These are phyloP conservation scores for Xenops minutus DNA, from an alignment of 2,797 vertebrate species.

Conservation along the genomic window DNA sequence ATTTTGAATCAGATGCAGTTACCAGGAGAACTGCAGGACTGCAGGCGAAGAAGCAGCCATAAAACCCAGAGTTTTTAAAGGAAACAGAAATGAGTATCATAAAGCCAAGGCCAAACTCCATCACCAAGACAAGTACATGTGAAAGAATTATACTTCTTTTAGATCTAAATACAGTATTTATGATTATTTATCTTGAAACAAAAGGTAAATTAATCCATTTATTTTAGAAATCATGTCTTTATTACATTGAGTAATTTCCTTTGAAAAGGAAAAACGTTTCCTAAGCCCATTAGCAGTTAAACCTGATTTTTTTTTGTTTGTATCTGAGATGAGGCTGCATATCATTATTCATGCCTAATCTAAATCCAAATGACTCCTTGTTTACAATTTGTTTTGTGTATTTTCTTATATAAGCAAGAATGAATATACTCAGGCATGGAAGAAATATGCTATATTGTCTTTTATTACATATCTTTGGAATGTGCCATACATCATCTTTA, in stretches of 20 bases:
- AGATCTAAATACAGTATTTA: constrained; percentile 34
- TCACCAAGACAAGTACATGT: neutral
- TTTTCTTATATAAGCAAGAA: constrained; percentile 72
- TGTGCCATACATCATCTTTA: constrained; percentile 63
- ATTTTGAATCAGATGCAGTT: neutral
- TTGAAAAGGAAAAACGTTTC: constrained; percentile 59
- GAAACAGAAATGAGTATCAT: neutral
- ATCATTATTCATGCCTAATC: constrained; percentile 64
- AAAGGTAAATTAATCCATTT: constrained; percentile 62
- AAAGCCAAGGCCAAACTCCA: neutral
- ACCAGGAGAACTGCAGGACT: neutral
- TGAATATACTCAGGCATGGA: constrained; percentile 64
- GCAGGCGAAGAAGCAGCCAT: neutral
- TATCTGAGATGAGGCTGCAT: constrained; percentile 30
- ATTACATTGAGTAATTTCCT: constrained; percentile 64
- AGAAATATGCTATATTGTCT: constrained; percentile 71
- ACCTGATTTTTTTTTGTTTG: neutral
- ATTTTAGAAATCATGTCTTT: constrained; percentile 49
- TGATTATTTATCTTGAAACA: constrained; percentile 47
- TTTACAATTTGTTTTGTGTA: constrained; percentile 64
- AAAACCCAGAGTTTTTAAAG: neutral
- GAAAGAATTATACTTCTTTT: neutral
- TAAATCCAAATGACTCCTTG: constrained; percentile 61
- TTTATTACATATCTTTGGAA: constrained; percentile 69
- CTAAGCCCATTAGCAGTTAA: constrained; percentile 51